Conservation (phyloP, 1,140 invertebrate species). For the Branchinecta lindahli region DNA sequence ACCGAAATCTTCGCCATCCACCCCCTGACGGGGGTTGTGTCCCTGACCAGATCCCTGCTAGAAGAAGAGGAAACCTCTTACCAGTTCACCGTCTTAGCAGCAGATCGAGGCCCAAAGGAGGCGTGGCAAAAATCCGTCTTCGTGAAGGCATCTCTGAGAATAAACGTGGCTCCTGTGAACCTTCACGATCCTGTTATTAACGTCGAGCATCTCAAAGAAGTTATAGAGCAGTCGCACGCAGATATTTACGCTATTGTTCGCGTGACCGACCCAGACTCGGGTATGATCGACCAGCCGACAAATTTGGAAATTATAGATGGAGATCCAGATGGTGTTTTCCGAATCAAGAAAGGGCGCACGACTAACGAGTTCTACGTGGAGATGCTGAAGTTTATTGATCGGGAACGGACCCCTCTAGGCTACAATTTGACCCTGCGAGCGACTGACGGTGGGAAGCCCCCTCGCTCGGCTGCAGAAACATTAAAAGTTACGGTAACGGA, state of each 20-base stretch:
- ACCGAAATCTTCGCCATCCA: constrained; percentile 77
- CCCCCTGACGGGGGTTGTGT: constrained; percentile 74
- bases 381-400: constrained; percentile 54
- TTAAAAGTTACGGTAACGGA: constrained; percentile 43
- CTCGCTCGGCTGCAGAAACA: constrained; percentile 30
- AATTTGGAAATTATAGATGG: constrained; percentile 72
- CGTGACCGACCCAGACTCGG: constrained; percentile 63
- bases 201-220: constrained; percentile 56
- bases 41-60: constrained; percentile 58
- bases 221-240: constrained; percentile 65
- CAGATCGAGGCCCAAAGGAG: constrained; percentile 57
- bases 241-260: constrained; percentile 78
- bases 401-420: constrained; percentile 53
- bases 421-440: constrained; percentile 76
- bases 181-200: constrained; percentile 65
- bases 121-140: constrained; percentile 29
- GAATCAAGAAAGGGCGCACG: constrained; percentile 41
- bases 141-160: constrained; percentile 42
- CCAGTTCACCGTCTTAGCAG: constrained; percentile 59
- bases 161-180: constrained; percentile 70
- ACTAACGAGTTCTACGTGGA: constrained; percentile 37
- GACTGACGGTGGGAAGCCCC: constrained; percentile 62
- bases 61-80: constrained; percentile 50
- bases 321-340: constrained; percentile 70
- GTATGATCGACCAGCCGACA: constrained; percentile 63